Conservation (phyloP, 2,113 vertebrate species). For the Rhabdornis inornatus region DNA sequence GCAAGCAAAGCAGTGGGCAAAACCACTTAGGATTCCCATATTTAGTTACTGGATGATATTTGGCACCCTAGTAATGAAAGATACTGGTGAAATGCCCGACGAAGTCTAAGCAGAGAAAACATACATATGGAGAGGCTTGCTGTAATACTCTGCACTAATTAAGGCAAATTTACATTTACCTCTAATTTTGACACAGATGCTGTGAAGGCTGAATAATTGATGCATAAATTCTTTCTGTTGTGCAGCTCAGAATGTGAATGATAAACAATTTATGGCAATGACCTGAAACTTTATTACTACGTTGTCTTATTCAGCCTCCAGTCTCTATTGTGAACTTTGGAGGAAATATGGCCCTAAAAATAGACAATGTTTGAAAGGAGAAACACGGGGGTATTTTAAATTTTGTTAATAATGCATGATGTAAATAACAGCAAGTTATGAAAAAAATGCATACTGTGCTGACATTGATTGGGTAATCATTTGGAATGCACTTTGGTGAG, state of each 20-base stretch:
- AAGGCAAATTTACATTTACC: neutral
- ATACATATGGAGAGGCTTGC: neutral
- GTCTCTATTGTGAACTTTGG: neutral
- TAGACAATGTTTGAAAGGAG: neutral
- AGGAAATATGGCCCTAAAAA: neutral
- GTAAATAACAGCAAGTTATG: neutral
- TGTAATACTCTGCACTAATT: neutral
- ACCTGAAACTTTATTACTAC: neutral
- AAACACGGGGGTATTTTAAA: neutral
- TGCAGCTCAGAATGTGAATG: neutral
- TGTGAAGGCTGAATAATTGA: neutral
- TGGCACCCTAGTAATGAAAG: neutral
- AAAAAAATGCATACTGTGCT: neutral
- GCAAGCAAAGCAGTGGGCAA: neutral
- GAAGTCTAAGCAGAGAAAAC: neutral
- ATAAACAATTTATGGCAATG: neutral
- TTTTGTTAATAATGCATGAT: neutral
- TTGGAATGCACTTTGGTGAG: neutral
- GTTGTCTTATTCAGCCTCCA: neutral
- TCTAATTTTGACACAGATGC: neutral
- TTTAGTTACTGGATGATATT: neutral
- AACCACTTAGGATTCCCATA: neutral
- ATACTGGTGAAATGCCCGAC: accelerated
- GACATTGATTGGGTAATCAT: neutral
- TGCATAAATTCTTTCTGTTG: neutral